A percentile compares a stretch with the other conserved stretches of the same genome.
phyloP scores from a whole-genome alignment of 2,888 invertebrate species.

The Cheilosia variabilis region DNA sequence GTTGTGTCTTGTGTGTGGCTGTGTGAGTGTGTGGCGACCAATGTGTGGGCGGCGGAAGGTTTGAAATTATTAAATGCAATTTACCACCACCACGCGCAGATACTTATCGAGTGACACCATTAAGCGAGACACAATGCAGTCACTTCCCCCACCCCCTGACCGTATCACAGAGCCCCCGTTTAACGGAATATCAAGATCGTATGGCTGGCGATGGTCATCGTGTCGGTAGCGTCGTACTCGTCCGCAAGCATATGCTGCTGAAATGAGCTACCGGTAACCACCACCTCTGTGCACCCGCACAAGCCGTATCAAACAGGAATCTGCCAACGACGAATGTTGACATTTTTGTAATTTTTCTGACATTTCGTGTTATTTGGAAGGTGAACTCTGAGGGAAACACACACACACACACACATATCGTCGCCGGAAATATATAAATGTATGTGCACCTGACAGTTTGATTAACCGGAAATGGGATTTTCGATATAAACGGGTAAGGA shows the following conservation, averaged over 20 bases:
- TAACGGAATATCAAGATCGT: conserved; percentile 65
- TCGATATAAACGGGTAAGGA: conserved; percentile 57
- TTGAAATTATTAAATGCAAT: conserved; percentile 75
- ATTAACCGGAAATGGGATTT: conserved; percentile 75
- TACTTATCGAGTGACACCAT: conserved; percentile 71
- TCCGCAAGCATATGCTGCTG: conserved; percentile 50
- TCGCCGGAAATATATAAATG: conserved; percentile 62
- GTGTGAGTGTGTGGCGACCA: neutral
- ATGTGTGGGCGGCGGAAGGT: conserved; percentile 26
- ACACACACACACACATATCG: neutral
- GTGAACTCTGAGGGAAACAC: conserved; percentile 51
- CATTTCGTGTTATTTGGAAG: conserved; percentile 67
- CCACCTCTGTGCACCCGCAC: conserved; percentile 17
- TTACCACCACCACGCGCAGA: conserved; percentile 64
- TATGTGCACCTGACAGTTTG: conserved; percentile 70
- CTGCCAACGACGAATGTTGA: conserved; percentile 66
- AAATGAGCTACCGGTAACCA: conserved; percentile 66
- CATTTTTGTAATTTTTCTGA: conserved; percentile 75
- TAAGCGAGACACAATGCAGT: conserved; percentile 66
- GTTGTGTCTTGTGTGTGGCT: conserved; percentile 17
- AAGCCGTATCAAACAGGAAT: conserved; percentile 16
- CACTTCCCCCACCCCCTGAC: conserved; percentile 38
- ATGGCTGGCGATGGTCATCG: neutral
- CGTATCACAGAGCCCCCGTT: conserved; percentile 53
- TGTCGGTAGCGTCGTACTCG: neutral